phyloP scores from a whole-genome alignment of 2,888 invertebrate species.

The Andrena chrysosceles region DNA sequence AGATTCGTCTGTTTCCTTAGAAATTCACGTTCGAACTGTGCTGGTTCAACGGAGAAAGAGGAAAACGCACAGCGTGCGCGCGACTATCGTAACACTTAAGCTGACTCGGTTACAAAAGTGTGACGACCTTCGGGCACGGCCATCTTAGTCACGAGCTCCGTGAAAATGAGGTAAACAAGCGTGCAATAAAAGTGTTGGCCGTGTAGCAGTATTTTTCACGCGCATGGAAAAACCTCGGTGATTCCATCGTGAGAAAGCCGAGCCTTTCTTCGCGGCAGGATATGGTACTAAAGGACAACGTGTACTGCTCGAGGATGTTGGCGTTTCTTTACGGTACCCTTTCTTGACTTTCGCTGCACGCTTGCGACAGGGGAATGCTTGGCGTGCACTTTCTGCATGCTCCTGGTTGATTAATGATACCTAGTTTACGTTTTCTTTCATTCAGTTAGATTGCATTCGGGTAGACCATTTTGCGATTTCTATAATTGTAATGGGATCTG shows the following conservation, averaged over 20 bases:
- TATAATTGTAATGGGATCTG: too few relatives aligned
- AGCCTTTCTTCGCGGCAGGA: neutral
- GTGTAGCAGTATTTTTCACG: slow-evolving; percentile 18
- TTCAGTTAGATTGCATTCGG: too few relatives aligned
- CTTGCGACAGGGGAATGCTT: too few relatives aligned
- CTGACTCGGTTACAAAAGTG: slow-evolving; percentile 31
- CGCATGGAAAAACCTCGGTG: neutral
- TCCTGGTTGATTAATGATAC: too few relatives aligned
- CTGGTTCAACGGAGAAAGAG: neutral
- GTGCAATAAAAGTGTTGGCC: slow-evolving; percentile 24
- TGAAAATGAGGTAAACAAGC: slow-evolving; percentile 42
- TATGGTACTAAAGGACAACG: too few relatives aligned
- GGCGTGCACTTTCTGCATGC: too few relatives aligned
- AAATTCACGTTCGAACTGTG: neutral
- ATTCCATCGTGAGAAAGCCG: slow-evolving; percentile 20
- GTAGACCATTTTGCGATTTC: too few relatives aligned
- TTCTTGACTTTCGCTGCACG: too few relatives aligned
- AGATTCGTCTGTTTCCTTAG: neutral
- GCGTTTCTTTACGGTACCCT: too few relatives aligned
- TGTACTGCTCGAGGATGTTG: too few relatives aligned
- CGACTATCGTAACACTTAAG: neutral
- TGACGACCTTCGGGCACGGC: slow-evolving; percentile 50
- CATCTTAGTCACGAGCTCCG: slow-evolving; percentile 41
- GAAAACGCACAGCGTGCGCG: too few relatives aligned
- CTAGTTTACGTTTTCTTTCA: too few relatives aligned